Percentiles rank a stretch among this genome's conserved stretches.
phyloP scores from a whole-genome alignment of 1,140 invertebrate genomes.

The Eupristina koningsbergeri region DNA sequence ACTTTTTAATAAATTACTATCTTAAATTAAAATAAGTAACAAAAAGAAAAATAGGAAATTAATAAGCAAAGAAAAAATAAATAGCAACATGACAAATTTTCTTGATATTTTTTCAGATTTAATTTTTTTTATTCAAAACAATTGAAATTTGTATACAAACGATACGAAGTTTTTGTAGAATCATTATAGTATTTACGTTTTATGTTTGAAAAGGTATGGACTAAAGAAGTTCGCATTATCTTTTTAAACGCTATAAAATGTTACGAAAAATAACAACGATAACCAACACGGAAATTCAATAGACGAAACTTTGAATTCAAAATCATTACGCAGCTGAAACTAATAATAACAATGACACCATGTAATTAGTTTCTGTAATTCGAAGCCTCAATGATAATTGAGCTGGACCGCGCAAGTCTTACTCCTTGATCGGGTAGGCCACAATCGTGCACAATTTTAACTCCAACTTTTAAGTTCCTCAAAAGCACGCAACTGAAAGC shows the following conservation, averaged over 20 bases:
- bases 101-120: background rate
- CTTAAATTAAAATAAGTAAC: background rate
- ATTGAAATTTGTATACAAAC: background rate
- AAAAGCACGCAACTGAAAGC: background rate
- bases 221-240: background rate
- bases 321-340: background rate
- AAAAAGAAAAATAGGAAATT: background rate
- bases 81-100: background rate
- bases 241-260: background rate
- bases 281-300: background rate
- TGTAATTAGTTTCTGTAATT: background rate
- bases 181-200: background rate
- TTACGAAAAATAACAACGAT: constrained; percentile 14
- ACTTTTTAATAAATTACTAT: background rate
- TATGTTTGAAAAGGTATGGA: background rate
- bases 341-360: background rate
- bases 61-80: background rate
- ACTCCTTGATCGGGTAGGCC: background rate
- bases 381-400: background rate
- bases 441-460: background rate
- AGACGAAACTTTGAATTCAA: background rate
- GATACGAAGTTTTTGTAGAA: background rate
- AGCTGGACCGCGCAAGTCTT: background rate
- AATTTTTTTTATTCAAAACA: background rate
- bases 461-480: background rate